Percentiles rank a stretch among this genome's conserved stretches.
phyloP scores from a whole-genome alignment of 2,113 vertebrate species.

The Heterotis niloticus region DNA sequence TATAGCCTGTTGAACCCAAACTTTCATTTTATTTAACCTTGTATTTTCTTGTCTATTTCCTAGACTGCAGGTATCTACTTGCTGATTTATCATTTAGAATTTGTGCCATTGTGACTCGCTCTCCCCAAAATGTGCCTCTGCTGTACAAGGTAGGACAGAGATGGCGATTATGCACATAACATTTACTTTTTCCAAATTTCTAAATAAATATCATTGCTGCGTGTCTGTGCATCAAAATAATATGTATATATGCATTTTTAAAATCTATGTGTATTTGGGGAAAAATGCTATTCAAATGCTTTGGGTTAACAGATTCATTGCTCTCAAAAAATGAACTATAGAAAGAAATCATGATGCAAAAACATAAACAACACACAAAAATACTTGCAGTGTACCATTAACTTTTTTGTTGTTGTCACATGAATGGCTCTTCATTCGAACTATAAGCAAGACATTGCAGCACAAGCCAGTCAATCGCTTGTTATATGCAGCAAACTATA shows the following conservation, averaged over 20 bases:
- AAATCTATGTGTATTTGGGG: background rate
- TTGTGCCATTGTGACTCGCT: conserved; percentile 64
- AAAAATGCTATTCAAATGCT: background rate
- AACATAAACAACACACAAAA: too few relatives aligned
- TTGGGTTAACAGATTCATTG: too few relatives aligned
- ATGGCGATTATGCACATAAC: background rate
- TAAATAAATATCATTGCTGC: background rate
- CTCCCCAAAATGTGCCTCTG: conserved; percentile 59
- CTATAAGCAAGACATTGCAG: too few relatives aligned
- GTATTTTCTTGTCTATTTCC: conserved; percentile 4
- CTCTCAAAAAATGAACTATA: too few relatives aligned
- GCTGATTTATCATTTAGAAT: conserved; percentile 56
- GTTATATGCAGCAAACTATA: background rate
- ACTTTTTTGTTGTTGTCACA: too few relatives aligned
- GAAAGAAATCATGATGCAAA: too few relatives aligned
- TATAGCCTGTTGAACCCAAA: background rate
- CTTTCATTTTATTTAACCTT: background rate
- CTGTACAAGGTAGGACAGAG: conserved; percentile 59
- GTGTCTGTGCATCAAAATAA: background rate
- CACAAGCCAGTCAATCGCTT: too few relatives aligned
- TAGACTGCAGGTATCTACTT: conserved; percentile 30
- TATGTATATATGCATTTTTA: background rate
- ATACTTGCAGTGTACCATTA: too few relatives aligned
- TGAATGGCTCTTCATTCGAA: too few relatives aligned
- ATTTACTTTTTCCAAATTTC: background rate